Evolutionary conservation across 2,888 invertebrate genomes (phyloP).

Genomic region (Sesia bembeciformis): DNA sequence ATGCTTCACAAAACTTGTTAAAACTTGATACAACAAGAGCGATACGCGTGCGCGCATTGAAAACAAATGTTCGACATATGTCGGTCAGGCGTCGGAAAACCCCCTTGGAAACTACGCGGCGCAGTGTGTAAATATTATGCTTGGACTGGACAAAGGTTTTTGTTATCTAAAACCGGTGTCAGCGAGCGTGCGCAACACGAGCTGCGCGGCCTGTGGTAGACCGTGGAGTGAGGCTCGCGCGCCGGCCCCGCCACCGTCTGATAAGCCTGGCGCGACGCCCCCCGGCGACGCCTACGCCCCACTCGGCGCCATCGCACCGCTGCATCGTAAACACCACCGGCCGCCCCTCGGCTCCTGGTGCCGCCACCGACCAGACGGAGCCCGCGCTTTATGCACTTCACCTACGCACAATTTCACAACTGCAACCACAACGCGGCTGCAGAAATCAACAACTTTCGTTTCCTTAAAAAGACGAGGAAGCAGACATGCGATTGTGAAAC

Average conservation of each 20-base stretch:
- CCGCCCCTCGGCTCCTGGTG: slow-evolving; percentile 16
- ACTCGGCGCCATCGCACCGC: slow-evolving; percentile 57
- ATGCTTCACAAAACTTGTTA: slow-evolving; percentile 51
- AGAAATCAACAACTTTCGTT: slow-evolving; percentile 65
- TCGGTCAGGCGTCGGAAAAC: slow-evolving; percentile 61
- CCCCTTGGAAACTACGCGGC: slow-evolving; percentile 60
- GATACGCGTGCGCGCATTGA: slow-evolving; percentile 61
- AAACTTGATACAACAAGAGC: slow-evolving; percentile 54
- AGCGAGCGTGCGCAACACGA: slow-evolving; percentile 51
- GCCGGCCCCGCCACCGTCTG: slow-evolving; percentile 70
- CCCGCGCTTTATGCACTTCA: slow-evolving; percentile 55
- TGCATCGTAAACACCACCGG: slow-evolving; percentile 62
- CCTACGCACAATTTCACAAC: slow-evolving; percentile 67
- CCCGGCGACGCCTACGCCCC: slow-evolving; percentile 73
- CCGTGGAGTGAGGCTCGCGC: slow-evolving; percentile 69
- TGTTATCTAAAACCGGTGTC: slow-evolving; percentile 67
- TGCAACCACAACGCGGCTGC: slow-evolving; percentile 32
- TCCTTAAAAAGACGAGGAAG: slow-evolving; percentile 68
- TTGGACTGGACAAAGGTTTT: slow-evolving; percentile 72
- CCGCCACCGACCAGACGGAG: slow-evolving; percentile 48
- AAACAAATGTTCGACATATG: slow-evolving; percentile 63
- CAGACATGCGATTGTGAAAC: slow-evolving; percentile 48
- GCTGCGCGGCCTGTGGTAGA: slow-evolving; percentile 60
- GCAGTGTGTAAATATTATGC: slow-evolving; percentile 66
- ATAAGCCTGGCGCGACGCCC: slow-evolving; percentile 74